Conservation (phyloP, 2,888 invertebrate genomes). For the Protophormia terraenovae region DNA sequence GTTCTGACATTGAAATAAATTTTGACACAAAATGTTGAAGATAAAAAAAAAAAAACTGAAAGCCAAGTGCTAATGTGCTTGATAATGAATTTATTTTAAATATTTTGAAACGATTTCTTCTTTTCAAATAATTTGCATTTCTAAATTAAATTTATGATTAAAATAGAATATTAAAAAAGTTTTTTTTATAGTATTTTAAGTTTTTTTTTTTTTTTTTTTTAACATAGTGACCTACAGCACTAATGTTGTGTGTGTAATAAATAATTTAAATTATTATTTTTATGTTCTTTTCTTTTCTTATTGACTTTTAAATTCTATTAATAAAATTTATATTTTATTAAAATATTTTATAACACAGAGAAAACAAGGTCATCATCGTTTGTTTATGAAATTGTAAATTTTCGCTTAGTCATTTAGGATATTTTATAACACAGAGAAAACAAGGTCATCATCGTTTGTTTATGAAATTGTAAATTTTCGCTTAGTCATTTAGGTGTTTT, state of each 20-base stretch:
- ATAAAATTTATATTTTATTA: neutral
- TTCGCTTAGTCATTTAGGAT: too few relatives aligned
- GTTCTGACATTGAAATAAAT: constrained; percentile 14
- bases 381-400: neutral
- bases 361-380: neutral
- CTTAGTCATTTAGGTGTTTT: neutral
- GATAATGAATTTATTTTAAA: constrained; percentile 7
- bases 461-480: neutral
- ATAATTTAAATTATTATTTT: neutral
- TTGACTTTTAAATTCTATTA: neutral
- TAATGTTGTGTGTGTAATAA: neutral
- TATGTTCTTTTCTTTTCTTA: neutral
- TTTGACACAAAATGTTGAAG: neutral
- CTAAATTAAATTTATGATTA: neutral
- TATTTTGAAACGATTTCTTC: neutral
- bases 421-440: neutral
- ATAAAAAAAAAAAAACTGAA: neutral
- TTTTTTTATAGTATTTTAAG: too few relatives aligned
- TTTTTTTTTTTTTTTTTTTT: too few relatives aligned
- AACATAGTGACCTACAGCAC: neutral
- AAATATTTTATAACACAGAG: neutral
- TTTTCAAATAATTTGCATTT: constrained; percentile 13
- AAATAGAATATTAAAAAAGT: neutral
- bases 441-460: neutral
- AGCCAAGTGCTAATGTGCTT: neutral